Base-by-base conservation (phyloP, 2,888 invertebrate genomes). In the Scelioninae gen. 1 region DNA sequence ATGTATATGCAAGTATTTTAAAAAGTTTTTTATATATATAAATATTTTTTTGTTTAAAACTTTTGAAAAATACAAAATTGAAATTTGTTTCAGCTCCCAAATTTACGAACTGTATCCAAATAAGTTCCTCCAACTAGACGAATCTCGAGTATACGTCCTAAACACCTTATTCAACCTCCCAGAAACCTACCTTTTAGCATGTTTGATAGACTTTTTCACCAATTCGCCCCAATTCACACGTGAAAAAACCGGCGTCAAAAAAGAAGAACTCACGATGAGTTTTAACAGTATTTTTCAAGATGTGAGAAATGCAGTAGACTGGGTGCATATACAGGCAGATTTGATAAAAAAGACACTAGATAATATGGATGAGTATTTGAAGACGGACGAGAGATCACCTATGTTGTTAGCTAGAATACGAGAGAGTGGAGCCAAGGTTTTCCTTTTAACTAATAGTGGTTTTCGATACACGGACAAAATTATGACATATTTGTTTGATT, bases 241-340 rank as follows among this genome's bases (percentile, higher is more conserved):
- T 87, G 95, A 95, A 71, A 94, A 94, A 83, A 95, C 95, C 40
- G 98, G 98, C 16, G 97, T 98, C 34, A 95, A 97, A 93, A 96
- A 96, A 90, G 98, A 98, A 29, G 98, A 99, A 91, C 94, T 99
- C 79, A 96, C 97, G 79, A 99, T 99, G 98, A 98, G 98, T 11
- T 99, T 96, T 94, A 97, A 97, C 92, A 98, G 98, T 55, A 98
- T 99, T 91, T 99, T 99, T 93, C 98, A 99, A 94, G 99, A 99
- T 93, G 97, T 99, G 13, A 94, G 99, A 87, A 96, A 95, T 88
- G 98, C 98, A 9, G 98, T 99, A 45, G 98, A 98, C 90, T 97
- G 95, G 93, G 95, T 96, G 5, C 96, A 96, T 91, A 93, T 95
- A 69, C 95, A 98, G 94, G 98, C 99, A n/a, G 96, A 97, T 90